Percentiles rank a stretch among this genome's conserved stretches.
phyloP scores from a whole-genome alignment of 2,888 invertebrate species.

The Nysson spinosus region DNA sequence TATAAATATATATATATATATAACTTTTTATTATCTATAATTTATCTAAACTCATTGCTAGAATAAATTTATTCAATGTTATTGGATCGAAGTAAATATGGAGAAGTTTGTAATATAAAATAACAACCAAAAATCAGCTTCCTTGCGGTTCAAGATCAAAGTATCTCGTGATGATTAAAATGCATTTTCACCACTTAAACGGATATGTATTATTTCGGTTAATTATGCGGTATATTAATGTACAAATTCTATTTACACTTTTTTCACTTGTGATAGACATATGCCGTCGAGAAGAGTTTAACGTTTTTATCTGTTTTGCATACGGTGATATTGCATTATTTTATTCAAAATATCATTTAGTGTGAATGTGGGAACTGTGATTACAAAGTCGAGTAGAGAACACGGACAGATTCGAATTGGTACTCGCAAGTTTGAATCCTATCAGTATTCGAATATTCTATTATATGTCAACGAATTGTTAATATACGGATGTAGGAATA shows the following conservation, averaged over 20 bases:
- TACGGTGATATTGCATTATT: constrained; percentile 43
- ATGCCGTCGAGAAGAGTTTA: constrained; percentile 20
- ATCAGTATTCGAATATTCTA: no score
- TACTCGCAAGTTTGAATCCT: no score
- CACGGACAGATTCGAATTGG: no score
- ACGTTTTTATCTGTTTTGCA: constrained; percentile 21
- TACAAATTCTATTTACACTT: constrained; percentile 50
- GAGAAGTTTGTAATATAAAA: no score
- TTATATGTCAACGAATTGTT: no score
- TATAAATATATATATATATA: constrained; percentile 16
- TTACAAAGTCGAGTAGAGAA: constrained; percentile 46
- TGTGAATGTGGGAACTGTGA: constrained; percentile 49
- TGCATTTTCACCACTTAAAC: constrained; percentile 50
- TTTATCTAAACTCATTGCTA: no score
- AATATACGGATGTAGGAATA: no score
- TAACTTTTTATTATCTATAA: constrained; percentile 1
- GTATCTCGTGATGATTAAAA: constrained; percentile 42
- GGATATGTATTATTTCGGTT: constrained; percentile 36
- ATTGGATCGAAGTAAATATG: no score
- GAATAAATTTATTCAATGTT: no score
- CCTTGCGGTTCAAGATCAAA: constrained; percentile 44
- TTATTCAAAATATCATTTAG: constrained; percentile 46
- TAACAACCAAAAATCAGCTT: constrained; percentile 38
- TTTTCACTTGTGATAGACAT: constrained; percentile 51
- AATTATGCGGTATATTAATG: constrained; percentile 41